Evolutionary conservation across 2,888 invertebrate genomes (phyloP).

Genomic region (Sphaerophoria taeniata): DNA sequence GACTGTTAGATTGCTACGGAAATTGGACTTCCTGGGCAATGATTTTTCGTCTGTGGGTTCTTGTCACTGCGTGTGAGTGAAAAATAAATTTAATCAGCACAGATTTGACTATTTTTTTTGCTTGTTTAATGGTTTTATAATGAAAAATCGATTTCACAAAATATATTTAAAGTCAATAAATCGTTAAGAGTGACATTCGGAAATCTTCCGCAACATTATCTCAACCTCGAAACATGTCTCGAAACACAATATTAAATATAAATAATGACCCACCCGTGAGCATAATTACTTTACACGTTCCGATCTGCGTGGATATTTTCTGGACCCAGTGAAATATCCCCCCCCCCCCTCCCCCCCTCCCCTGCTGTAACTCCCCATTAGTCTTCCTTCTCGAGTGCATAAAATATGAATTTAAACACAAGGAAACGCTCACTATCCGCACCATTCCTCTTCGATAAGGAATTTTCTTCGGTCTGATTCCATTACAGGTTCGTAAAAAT

Average conservation of each 20-base stretch:
- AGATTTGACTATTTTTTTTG: not conserved
- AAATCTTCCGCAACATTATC: not conserved
- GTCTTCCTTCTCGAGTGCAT: slow-evolving; percentile 4
- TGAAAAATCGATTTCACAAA: not conserved
- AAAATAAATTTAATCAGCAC: slow-evolving; percentile 14
- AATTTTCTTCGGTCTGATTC: not conserved
- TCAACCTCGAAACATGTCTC: not conserved
- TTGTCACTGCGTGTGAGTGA: slow-evolving; percentile 10
- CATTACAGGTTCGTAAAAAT: slow-evolving; percentile 1
- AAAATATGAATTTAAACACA: not conserved
- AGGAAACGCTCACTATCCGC: not conserved
- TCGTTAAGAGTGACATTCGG: not conserved
- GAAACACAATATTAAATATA: not conserved
- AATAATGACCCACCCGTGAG: slow-evolving; percentile 4
- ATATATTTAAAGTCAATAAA: not conserved
- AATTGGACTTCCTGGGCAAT: slow-evolving; percentile 28
- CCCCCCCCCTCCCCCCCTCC: not conserved
- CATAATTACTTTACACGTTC: not conserved
- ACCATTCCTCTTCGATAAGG: slow-evolving; percentile 9
- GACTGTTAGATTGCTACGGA: slow-evolving; percentile 23
- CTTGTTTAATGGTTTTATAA: not conserved
- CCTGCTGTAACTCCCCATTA: slow-evolving; percentile 10
- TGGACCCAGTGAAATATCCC: not conserved
- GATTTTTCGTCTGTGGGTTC: not conserved
- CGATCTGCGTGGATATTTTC: not conserved